These are phyloP conservation scores for Ganaspis sp. DNA, from an alignment of 1,140 invertebrate genomes.

Conservation along the genomic window DNA sequence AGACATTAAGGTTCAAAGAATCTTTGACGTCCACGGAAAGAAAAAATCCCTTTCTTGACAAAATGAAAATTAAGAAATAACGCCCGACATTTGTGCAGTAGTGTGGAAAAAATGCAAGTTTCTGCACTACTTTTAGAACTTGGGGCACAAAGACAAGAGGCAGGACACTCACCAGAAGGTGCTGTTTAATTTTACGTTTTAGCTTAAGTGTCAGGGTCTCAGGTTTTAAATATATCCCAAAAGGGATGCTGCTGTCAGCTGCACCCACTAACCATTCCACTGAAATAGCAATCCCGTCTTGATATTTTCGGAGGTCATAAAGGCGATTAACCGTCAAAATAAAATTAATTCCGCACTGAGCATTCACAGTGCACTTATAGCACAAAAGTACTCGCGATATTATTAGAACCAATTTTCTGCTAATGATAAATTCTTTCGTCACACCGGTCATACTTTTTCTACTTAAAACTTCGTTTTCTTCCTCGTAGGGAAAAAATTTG, in stretches of 20 bases:
- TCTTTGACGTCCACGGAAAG: not conserved
- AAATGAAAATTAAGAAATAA: not conserved
- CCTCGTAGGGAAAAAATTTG: not conserved
- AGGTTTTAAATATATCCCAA: conserved; percentile 21
- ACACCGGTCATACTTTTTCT: no score
- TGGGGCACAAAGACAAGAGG: not conserved
- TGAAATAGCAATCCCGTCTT: conserved; percentile 19
- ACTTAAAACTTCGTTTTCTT: no score
- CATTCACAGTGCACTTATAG: not conserved
- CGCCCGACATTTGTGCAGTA: not conserved
- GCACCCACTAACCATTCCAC: conserved; percentile 29
- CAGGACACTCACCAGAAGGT: conserved; percentile 25
- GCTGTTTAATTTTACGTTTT: conserved; percentile 20
- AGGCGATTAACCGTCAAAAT: conserved; percentile 18
- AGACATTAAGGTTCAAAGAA: not conserved
- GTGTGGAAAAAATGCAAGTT: not conserved
- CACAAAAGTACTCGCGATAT: not conserved
- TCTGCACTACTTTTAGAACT: conserved; percentile 25
- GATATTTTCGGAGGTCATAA: conserved; percentile 27
- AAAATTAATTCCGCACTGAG: not conserved
- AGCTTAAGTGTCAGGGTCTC: not conserved
- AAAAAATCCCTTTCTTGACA: not conserved
- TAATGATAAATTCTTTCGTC: no score
- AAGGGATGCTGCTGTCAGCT: conserved; percentile 29
- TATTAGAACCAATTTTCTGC: not conserved